phyloP scores from a whole-genome alignment of 2,888 invertebrate species.

The Agriopis marginaria region DNA sequence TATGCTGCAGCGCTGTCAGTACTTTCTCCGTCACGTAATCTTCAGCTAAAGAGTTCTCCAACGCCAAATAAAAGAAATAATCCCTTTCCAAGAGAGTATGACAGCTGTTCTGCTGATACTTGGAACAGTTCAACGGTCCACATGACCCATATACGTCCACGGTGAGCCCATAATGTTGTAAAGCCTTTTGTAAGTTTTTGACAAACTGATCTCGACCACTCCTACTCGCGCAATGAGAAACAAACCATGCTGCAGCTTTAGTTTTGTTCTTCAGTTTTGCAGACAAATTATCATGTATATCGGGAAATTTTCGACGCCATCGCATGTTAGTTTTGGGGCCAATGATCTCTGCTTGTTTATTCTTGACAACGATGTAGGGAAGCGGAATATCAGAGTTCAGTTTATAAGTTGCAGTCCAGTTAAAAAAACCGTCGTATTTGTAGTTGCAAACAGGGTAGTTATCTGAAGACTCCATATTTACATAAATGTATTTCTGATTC shows the following conservation, averaged over 20 bases:
- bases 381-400: constrained; percentile 74
- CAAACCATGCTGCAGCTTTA: constrained; percentile 78
- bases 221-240: constrained; percentile 68
- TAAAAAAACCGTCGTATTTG: constrained; percentile 71
- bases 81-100: constrained; percentile 75
- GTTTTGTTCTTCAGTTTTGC: constrained; percentile 63
- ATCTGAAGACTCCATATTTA: constrained; percentile 75
- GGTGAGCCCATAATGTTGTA: constrained; percentile 55
- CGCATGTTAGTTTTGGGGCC: constrained; percentile 67
- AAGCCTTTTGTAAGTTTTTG: constrained; percentile 54
- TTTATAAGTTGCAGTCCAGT: constrained; percentile 78
- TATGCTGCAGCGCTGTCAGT: constrained; percentile 85
- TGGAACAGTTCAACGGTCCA: constrained; percentile 70
- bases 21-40: constrained; percentile 87
- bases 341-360: constrained; percentile 59
- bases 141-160: constrained; percentile 86
- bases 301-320: constrained; percentile 54
- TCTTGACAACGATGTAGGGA: constrained; percentile 67
- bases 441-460: constrained; percentile 68
- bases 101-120: constrained; percentile 56
- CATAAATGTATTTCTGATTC: constrained; percentile 73
- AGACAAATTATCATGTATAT: constrained; percentile 52
- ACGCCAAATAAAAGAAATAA: constrained; percentile 91
- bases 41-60: constrained; percentile 90
- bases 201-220: constrained; percentile 63